Conservation (phyloP, 2,113 vertebrate genomes). For the Lutjanus erythropterus region DNA sequence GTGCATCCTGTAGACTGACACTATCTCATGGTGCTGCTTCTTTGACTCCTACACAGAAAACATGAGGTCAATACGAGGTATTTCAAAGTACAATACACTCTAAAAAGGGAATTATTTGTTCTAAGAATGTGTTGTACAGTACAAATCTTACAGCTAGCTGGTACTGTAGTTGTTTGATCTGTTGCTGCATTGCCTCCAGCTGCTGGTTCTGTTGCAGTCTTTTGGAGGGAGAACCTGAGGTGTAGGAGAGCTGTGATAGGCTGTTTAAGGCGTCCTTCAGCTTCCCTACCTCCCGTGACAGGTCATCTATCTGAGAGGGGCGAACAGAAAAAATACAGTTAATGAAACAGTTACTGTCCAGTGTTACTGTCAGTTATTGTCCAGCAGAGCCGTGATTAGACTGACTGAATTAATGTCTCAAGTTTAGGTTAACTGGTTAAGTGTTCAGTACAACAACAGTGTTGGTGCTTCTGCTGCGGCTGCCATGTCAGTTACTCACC, state of each 20-base stretch:
- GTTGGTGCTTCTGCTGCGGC: neutral
- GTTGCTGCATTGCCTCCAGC: constrained; percentile 92
- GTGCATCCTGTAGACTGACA: constrained; percentile 98
- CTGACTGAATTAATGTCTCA: neutral
- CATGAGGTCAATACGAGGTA: neutral
- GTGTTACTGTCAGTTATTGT: too few species aligned
- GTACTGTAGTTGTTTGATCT: constrained; percentile 95
- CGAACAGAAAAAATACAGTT: neutral
- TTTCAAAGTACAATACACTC: neutral
- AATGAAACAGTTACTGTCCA: neutral
- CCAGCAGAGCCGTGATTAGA: neutral
- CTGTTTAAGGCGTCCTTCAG: constrained; percentile 97
- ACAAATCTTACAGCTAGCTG: constrained; percentile 91
- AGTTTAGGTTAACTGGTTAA: neutral
- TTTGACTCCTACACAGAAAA: constrained; percentile 90
- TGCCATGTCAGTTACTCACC: constrained; percentile 77
- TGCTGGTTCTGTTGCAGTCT: constrained; percentile 91
- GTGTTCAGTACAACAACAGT: neutral
- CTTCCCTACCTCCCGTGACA: constrained; percentile 95
- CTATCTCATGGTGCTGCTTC: constrained; percentile 94
- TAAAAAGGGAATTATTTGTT: neutral
- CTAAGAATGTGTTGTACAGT: too few species aligned
- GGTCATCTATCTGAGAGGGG: constrained; percentile 90
- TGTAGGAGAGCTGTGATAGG: constrained; percentile 96
- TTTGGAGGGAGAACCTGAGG: constrained; percentile 88